Percentiles rank a stretch among this genome's conserved stretches.
Evolutionary conservation across 2,888 invertebrate species (phyloP).

Genomic region (Gari tellinella): DNA sequence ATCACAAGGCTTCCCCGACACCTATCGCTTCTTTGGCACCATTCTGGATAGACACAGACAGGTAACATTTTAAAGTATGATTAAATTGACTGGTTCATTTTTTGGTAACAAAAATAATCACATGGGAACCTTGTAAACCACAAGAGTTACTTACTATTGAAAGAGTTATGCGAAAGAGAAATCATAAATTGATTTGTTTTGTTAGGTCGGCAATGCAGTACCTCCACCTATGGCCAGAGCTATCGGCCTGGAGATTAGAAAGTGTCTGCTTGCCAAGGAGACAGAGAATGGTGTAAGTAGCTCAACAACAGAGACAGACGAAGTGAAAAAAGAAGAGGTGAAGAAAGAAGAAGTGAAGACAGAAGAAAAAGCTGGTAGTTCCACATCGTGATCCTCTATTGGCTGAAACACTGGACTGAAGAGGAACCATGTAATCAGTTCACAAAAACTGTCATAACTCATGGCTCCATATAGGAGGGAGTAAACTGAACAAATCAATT

Average conservation of each 20-base stretch:
- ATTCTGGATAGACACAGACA: conserved; percentile 92
- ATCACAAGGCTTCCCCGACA: conserved; percentile 93
- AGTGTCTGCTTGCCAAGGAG: conserved; percentile 64
- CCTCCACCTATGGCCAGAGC: conserved; percentile 93
- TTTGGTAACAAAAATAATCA: too few species aligned
- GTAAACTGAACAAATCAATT: too few species aligned
- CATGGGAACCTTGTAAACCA: too few species aligned
- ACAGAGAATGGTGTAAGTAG: background rate
- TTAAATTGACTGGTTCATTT: too few species aligned
- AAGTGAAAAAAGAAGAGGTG: conserved; percentile 1
- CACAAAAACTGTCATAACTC: too few species aligned
- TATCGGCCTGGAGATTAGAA: conserved; percentile 89
- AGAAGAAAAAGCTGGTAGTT: conserved; percentile 31
- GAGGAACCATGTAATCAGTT: too few species aligned
- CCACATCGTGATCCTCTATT: conserved; percentile 1
- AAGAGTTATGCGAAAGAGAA: too few species aligned
- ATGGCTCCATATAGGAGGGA: too few species aligned
- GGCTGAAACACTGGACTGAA: too few species aligned
- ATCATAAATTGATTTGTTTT: conserved; percentile 45
- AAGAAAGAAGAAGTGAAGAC: conserved; percentile 14
- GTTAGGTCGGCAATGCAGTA: conserved; percentile 92
- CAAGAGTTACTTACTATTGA: too few species aligned
- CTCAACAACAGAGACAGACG: background rate
- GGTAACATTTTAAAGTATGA: too few species aligned
- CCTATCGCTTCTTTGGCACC: conserved; percentile 90